Conservation (phyloP, 2,888 invertebrate genomes). For the Acleris laterana region DNA sequence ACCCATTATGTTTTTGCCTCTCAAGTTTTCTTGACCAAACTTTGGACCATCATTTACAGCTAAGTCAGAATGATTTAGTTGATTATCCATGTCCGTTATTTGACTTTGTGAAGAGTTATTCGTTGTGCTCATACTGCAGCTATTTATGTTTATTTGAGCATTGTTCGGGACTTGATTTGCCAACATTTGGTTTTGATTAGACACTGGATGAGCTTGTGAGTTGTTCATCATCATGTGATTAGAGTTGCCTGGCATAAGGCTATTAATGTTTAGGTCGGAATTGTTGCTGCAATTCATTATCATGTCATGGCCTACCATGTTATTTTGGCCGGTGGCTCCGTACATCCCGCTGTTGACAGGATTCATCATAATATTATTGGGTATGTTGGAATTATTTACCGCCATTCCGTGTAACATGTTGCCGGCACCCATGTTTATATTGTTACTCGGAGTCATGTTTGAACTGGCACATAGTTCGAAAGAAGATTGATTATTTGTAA, state of each 20-base stretch:
- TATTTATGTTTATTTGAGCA: slow-evolving; percentile 73
- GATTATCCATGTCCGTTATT: slow-evolving; percentile 66
- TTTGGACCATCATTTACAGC: slow-evolving; percentile 69
- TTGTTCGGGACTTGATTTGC: slow-evolving; percentile 62
- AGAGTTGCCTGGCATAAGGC: slow-evolving; percentile 62
- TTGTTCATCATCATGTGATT: slow-evolving; percentile 78
- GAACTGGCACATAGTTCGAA: slow-evolving; percentile 68
- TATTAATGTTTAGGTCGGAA: slow-evolving; percentile 69
- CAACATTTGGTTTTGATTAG: slow-evolving; percentile 68
- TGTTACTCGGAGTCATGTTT: slow-evolving; percentile 65
- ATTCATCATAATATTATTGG: slow-evolving; percentile 75
- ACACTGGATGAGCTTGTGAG: slow-evolving; percentile 63
- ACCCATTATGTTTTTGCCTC: slow-evolving; percentile 76
- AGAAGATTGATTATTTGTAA: slow-evolving; percentile 64
- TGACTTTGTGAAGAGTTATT: slow-evolving; percentile 66
- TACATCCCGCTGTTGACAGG: slow-evolving; percentile 67
- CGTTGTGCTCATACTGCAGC: slow-evolving; percentile 68
- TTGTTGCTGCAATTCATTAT: slow-evolving; percentile 74
- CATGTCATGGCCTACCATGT: slow-evolving; percentile 70
- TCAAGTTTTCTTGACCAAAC: slow-evolving; percentile 67
- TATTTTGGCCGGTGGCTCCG: slow-evolving; percentile 61
- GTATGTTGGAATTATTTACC: slow-evolving; percentile 65
- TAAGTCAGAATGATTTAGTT: slow-evolving; percentile 65
- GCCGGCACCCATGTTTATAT: slow-evolving; percentile 65
- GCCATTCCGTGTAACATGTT: slow-evolving; percentile 75